Percentiles rank a stretch among this genome's conserved stretches.
Conservation (phyloP, 2,113 vertebrate genomes). For the Hemiprocne comata region DNA sequence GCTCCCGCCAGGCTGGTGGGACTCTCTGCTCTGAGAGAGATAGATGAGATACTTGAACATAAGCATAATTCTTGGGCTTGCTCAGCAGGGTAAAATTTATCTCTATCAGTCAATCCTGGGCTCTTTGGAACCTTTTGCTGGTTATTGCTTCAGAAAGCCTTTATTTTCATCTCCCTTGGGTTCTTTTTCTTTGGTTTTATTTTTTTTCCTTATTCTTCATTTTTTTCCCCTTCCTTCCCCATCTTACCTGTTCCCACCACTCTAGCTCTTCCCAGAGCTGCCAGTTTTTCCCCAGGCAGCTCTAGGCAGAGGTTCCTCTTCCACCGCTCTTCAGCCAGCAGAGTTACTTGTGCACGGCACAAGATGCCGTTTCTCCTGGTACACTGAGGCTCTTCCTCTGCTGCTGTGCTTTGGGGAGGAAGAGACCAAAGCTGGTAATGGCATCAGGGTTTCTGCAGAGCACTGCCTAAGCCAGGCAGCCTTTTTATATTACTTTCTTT, state of each 20-base stretch:
- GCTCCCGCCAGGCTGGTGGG: background rate
- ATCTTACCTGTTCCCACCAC: background rate
- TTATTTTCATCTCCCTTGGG: background rate
- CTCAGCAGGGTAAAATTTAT: background rate
- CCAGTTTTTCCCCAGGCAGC: background rate
- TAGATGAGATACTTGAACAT: background rate
- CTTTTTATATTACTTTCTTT: slow-evolving; percentile 36
- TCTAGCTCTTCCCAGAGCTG: background rate
- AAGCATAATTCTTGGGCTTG: background rate
- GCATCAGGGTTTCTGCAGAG: slow-evolving; percentile 35
- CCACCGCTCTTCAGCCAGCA: background rate
- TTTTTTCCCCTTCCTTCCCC: background rate
- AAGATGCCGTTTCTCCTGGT: background rate
- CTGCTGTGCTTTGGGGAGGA: slow-evolving; percentile 36
- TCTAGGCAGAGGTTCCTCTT: background rate
- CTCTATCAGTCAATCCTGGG: background rate
- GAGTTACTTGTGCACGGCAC: background rate
- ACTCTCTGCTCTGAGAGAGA: background rate
- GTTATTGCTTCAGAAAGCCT: background rate
- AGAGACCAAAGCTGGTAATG: slow-evolving; percentile 16
- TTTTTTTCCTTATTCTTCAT: background rate
- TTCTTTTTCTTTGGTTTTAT: background rate
- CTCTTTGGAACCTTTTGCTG: background rate
- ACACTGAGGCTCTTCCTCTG: slow-evolving; percentile 17
- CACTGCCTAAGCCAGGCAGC: slow-evolving; percentile 4